Conservation (phyloP, 64 coral and sea anemone species). For the Montipora sp. region DNA sequence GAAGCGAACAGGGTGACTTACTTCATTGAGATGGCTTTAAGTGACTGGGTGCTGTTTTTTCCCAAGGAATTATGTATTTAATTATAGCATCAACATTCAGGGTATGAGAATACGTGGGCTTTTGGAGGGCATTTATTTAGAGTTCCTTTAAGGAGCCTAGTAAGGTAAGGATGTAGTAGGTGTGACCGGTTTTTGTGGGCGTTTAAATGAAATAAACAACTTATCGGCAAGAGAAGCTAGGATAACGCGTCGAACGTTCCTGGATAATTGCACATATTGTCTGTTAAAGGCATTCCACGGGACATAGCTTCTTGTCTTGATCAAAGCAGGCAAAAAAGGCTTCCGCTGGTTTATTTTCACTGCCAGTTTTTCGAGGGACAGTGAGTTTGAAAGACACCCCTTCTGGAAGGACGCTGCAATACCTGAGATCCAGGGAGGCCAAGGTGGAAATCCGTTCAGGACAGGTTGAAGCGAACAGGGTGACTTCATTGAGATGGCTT, state of each 20-base stretch:
- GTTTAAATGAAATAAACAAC: constrained; percentile 22
- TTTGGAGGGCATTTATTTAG: constrained; percentile 1
- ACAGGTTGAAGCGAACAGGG: constrained; percentile 11
- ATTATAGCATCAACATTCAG: constrained; percentile 20
- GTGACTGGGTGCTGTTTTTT: not conserved
- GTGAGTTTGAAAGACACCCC: not conserved
- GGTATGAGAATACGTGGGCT: constrained; percentile 32
- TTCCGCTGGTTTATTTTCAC: not conserved
- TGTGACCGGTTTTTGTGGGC: constrained; percentile 18
- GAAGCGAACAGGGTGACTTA: constrained; percentile 9
- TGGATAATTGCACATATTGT: not conserved
- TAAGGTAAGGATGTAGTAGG: not conserved
- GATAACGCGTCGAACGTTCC: not conserved
- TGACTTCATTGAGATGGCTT: constrained; percentile 15
- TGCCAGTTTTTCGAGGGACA: too few species aligned
- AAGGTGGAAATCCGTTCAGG: constrained; percentile 14
- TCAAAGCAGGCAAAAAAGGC: constrained; percentile 19
- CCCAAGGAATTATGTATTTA: constrained; percentile 18
- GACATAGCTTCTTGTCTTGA: not conserved
- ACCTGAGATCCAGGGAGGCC: constrained; percentile 6
- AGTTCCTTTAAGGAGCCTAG: constrained; percentile 10
- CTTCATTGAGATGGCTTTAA: constrained; percentile 23
- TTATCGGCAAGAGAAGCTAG: not conserved
- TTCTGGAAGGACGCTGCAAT: constrained; percentile 2
- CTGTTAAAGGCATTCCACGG: not conserved